phyloP scores from a whole-genome alignment of 2,888 invertebrate genomes.

The Cerastis rubricosa region DNA sequence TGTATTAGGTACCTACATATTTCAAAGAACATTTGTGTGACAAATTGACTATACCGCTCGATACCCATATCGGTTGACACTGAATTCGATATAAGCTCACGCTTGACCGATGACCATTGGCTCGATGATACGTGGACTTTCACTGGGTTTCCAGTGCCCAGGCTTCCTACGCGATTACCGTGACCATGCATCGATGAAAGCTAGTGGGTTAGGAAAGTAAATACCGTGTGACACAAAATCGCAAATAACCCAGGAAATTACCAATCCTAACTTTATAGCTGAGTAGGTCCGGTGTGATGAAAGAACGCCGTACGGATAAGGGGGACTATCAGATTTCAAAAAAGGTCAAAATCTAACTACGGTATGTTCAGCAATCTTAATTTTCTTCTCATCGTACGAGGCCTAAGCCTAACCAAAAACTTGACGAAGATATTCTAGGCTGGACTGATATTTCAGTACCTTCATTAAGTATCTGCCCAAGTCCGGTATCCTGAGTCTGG shows the following conservation, averaged over 20 bases:
- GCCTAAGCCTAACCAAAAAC: background rate
- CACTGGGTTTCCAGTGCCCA: conserved; percentile 73
- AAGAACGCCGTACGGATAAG: background rate
- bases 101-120: conserved; percentile 54
- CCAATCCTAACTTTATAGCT: background rate
- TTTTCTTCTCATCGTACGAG: background rate
- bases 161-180: conserved; percentile 68
- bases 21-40: conserved; percentile 12
- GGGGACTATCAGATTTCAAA: background rate
- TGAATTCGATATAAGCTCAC: conserved; percentile 58
- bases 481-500: no score
- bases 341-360: background rate
- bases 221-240: conserved; percentile 38
- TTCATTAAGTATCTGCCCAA: background rate
- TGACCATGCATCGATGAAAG: conserved; percentile 73
- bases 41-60: conserved; percentile 9
- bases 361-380: background rate
- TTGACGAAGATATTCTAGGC: background rate
- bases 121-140: conserved; percentile 69
- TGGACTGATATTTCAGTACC: background rate
- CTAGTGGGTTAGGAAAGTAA: conserved; percentile 74
- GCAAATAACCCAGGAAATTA: background rate
- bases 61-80: conserved; percentile 40
- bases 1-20: background rate
- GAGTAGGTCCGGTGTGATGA: background rate